Conservation (phyloP, 2,888 invertebrate genomes). For the Lagria hirta region DNA sequence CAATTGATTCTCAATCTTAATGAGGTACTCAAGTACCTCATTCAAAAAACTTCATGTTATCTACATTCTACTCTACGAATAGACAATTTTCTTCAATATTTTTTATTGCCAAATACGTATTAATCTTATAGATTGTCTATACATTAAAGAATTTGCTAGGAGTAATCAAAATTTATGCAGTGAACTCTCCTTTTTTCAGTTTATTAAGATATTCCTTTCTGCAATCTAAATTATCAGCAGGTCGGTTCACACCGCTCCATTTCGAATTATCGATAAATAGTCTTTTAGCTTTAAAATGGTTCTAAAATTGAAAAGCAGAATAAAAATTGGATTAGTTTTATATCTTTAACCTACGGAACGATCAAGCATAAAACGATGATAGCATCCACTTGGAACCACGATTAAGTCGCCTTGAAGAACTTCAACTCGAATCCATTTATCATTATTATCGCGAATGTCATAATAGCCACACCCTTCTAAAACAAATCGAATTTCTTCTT, state of each 20-base stretch:
- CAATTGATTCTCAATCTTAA: too few species aligned
- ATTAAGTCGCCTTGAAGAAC: constrained; percentile 82
- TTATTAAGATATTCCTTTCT: constrained; percentile 69
- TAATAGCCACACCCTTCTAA: constrained; percentile 89
- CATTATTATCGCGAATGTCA: constrained; percentile 79
- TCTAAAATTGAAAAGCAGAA: constrained; percentile 58
- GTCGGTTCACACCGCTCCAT: constrained; percentile 86
- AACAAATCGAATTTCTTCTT: constrained; percentile 89
- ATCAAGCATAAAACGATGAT: constrained; percentile 91
- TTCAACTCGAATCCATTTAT: constrained; percentile 87
- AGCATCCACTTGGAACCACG: constrained; percentile 89
- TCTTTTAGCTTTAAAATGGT: constrained; percentile 79
- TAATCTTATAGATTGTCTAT: too few species aligned
- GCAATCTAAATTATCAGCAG: constrained; percentile 77
- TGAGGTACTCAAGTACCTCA: too few species aligned
- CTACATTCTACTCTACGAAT: too few species aligned
- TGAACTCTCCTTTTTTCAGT: constrained; percentile 53
- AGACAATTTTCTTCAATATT: too few species aligned
- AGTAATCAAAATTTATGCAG: too few species aligned
- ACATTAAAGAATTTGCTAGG: too few species aligned
- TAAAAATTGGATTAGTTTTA: constrained; percentile 5
- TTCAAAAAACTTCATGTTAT: too few species aligned
- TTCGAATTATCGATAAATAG: constrained; percentile 88
- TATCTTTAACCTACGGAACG: too few species aligned
- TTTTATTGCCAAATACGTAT: too few species aligned